Base-by-base conservation (phyloP, 2,113 vertebrate genomes). In the Eurypyga helias region DNA sequence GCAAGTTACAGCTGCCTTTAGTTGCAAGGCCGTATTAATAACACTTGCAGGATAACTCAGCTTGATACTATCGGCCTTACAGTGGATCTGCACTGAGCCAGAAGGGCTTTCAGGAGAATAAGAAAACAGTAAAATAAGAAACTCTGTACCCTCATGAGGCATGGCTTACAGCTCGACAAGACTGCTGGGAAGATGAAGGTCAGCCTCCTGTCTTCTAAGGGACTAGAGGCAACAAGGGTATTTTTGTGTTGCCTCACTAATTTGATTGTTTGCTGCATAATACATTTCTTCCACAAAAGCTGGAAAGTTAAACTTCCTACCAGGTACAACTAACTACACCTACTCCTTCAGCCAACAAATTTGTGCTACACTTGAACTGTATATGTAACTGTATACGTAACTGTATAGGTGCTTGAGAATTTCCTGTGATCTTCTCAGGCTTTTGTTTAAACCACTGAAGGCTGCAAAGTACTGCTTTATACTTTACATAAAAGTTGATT, bases 401-500 rank as follows among this genome's bases (percentile, higher is more conserved):
- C 46, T 38, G 23, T n/a, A 49, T 21, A 87, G 14, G 2, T 31
- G 72, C 25, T 10, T 83, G 83, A 93, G 23, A 92, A 73, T 41
- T 72, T 93, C 24, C 28, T 81, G 83, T 15, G 1, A 11, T 87
- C 51, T 85, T 90, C 78, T 83, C 16, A 29, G 55, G 23, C 57
- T 51, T 67, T 83, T 71, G 19, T 90, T 96, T 65, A 66, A 93
- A 87, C n/a, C 21, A 65, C 69, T 90, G 16, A 17, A 69, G 41
- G 29, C 48, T 71, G 45, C 70, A 34, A 89, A 65, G 75, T 61
- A 67, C 71, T 69, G 55, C 79, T 90, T 90, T 77, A 64, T 17
- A 46, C 31, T 89, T 91, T 64, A 62, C 34, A 71, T 15, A 45
- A 60, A 91, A 93, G 86, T 89, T 91, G 83, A 75, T 89, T 96